Evolutionary conservation across 2,113 vertebrate genomes (phyloP).

Genomic region (Aix galericulata): DNA sequence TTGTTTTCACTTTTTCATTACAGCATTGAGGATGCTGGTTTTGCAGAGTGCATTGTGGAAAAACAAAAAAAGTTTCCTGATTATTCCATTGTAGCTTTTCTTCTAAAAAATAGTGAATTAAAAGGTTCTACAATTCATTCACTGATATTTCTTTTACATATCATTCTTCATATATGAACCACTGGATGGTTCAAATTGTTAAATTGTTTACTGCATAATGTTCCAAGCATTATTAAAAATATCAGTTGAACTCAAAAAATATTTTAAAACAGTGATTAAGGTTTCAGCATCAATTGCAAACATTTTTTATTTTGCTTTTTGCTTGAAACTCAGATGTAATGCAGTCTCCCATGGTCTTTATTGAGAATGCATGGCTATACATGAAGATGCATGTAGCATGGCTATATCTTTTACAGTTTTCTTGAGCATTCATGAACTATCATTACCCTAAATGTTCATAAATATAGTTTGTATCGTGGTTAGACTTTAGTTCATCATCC

Average conservation of each 20-base stretch:
- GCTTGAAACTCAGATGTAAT: slow-evolving; percentile 40
- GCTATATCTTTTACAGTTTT: slow-evolving; percentile 55
- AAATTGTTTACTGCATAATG: slow-evolving; percentile 2
- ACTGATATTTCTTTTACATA: not conserved
- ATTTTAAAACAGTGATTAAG: slow-evolving; percentile 1
- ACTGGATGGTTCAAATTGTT: not conserved
- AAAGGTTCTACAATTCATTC: not conserved
- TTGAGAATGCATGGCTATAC: slow-evolving; percentile 72
- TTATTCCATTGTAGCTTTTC: slow-evolving; percentile 59
- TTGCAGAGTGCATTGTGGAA: slow-evolving; percentile 51
- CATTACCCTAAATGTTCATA: slow-evolving; percentile 49
- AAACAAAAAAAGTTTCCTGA: slow-evolving; percentile 23
- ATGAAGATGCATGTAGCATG: slow-evolving; percentile 78
- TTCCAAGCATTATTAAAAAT: slow-evolving; percentile 53
- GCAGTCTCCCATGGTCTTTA: slow-evolving; percentile 62
- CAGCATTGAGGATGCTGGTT: slow-evolving; percentile 26
- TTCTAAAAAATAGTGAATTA: slow-evolving; percentile 7
- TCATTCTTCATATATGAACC: not conserved
- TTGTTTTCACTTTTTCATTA: not conserved
- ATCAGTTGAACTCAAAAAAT: not conserved
- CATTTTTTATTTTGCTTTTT: slow-evolving; percentile 49
- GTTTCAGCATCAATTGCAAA: not conserved
- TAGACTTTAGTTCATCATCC: not conserved
- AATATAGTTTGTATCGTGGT: not conserved
- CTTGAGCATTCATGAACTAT: slow-evolving; percentile 53